Conservation (phyloP, 2,797 vertebrate genomes). For the Pseudomugil tenellus region DNA sequence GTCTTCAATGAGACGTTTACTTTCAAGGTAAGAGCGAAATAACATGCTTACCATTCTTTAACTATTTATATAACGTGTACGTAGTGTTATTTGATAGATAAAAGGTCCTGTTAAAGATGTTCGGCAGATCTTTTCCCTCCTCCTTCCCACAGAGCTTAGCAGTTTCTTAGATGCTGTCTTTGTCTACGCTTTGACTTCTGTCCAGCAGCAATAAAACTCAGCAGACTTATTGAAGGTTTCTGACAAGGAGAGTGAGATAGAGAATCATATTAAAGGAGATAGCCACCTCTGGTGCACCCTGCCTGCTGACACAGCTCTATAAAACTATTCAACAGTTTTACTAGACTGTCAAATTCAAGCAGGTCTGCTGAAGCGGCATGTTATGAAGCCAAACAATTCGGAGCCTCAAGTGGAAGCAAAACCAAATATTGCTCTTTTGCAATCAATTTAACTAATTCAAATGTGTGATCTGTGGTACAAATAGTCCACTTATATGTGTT, state of each 20-base stretch:
- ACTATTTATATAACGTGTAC: slow-evolving; percentile 37
- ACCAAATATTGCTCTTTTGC: background rate
- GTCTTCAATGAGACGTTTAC: slow-evolving; percentile 95
- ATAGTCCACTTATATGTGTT: background rate
- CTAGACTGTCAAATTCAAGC: slow-evolving; percentile 54
- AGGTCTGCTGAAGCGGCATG: slow-evolving; percentile 55
- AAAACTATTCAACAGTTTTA: slow-evolving; percentile 50
- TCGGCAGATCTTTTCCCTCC: background rate
- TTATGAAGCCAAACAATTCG: slow-evolving; percentile 25
- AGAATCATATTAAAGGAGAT: slow-evolving; percentile 73
- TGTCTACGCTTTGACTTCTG: slow-evolving; percentile 24
- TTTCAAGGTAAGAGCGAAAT: slow-evolving; percentile 88
- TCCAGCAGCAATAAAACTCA: slow-evolving; percentile 43
- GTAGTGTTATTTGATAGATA: slow-evolving; percentile 14
- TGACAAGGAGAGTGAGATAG: slow-evolving; percentile 59
- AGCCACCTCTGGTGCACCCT: slow-evolving; percentile 52
- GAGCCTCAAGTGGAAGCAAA: slow-evolving; percentile 37
- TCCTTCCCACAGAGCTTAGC: slow-evolving; percentile 5
- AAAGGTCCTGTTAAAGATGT: slow-evolving; percentile 34
- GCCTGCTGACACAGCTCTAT: slow-evolving; percentile 68
- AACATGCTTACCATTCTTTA: background rate
- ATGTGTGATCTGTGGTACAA: background rate
- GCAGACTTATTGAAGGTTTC: slow-evolving; percentile 55
- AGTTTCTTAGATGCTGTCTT: slow-evolving; percentile 28
- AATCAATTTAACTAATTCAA: background rate